Evolutionary conservation across 2,797 vertebrate genomes (phyloP).

Genomic region (Leuciscus waleckii): DNA sequence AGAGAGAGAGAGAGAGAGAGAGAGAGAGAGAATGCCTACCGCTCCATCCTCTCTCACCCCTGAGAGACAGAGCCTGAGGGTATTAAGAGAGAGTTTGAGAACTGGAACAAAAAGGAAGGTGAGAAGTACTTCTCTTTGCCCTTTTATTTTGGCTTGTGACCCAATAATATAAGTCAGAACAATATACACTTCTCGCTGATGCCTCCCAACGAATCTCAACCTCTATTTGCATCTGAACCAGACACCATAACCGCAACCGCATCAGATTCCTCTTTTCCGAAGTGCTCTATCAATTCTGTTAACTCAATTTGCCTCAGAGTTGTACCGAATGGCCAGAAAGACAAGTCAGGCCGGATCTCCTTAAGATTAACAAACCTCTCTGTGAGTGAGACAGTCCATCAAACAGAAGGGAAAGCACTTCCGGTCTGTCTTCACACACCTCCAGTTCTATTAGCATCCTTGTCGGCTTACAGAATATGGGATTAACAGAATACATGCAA

Average conservation of each 20-base stretch:
- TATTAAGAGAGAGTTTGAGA: slow-evolving; percentile 36
- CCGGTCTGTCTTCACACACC: slow-evolving; percentile 1
- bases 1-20: slow-evolving; percentile 35
- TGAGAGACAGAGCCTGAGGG: slow-evolving; percentile 36
- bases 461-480: background rate
- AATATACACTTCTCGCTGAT: slow-evolving; percentile 27
- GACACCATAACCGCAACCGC: slow-evolving; percentile 53
- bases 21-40: slow-evolving; percentile 17
- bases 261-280: slow-evolving; percentile 49
- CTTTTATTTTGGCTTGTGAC: slow-evolving; percentile 31
- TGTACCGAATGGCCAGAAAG: slow-evolving; percentile 37
- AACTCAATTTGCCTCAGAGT: slow-evolving; percentile 54
- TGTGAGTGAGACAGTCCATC: slow-evolving; percentile 36
- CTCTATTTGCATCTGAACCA: slow-evolving; percentile 57
- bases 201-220: slow-evolving; percentile 35
- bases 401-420: slow-evolving; percentile 48
- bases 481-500: background rate
- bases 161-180: slow-evolving; percentile 32
- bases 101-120: slow-evolving; percentile 38
- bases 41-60: slow-evolving; percentile 23
- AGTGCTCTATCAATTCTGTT: slow-evolving; percentile 51
- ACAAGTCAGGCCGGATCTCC: slow-evolving; percentile 17
- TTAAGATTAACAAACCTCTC: slow-evolving; percentile 50
- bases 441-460: background rate
- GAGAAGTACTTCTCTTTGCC: slow-evolving; percentile 9